Conservation (phyloP, 92 coral and sea anemone species). For the Isaurus tuberculatus region DNA sequence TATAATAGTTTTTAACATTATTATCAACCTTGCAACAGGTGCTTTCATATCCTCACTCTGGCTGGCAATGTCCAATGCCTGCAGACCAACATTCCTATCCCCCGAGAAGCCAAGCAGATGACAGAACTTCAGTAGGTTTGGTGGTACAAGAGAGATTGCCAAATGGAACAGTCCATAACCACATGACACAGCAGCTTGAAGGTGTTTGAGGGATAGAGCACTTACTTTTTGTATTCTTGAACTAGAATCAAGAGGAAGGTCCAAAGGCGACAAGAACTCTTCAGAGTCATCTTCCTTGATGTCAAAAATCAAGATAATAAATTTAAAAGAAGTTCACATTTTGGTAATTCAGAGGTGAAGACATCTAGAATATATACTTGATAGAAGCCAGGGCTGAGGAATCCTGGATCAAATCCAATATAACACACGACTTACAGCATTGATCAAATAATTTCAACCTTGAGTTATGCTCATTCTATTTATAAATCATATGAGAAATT, state of each 20-base stretch:
- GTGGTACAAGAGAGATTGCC: constrained; percentile 94
- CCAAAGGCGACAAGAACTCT: constrained; percentile 68
- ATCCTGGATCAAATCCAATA: no score
- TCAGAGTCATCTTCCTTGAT: constrained; percentile 60
- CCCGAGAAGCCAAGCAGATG: constrained; percentile 95
- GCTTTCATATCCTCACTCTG: constrained; percentile 98
- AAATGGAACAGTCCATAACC: constrained; percentile 97
- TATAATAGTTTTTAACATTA: background rate
- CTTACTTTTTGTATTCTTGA: constrained; percentile 42
- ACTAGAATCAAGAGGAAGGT: constrained; percentile 54
- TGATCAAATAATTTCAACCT: no score
- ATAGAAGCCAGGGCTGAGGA: no score
- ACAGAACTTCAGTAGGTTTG: constrained; percentile 85
- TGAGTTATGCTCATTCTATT: no score
- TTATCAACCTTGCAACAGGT: constrained; percentile 88
- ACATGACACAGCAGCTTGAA: constrained; percentile 94
- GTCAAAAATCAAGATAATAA: background rate
- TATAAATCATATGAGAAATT: no score
- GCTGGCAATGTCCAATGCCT: constrained; percentile 89
- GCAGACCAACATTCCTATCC: constrained; percentile 89
- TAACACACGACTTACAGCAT: no score
- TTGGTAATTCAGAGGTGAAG: no score
- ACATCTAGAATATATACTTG: no score
- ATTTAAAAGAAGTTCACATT: no score
- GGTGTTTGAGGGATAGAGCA: constrained; percentile 76